Evolutionary conservation across 1,140 invertebrate genomes (phyloP), one percentile per base, ranked within the genome.

Genomic region (Spodoptera litura): DNA sequence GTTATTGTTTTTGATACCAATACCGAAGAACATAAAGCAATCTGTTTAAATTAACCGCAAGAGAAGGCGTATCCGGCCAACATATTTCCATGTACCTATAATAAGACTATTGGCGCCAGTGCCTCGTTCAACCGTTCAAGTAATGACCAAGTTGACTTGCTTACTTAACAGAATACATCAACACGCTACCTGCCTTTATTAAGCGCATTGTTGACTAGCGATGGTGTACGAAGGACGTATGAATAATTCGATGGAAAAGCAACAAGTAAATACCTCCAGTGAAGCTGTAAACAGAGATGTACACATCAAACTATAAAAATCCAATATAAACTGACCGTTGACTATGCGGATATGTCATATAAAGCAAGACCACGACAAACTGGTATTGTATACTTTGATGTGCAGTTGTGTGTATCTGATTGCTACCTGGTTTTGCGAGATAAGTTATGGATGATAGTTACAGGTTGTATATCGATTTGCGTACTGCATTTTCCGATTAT

Each of bases 181-280:
- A 70, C 58, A 81, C 79, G 61, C 70, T 72, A 77, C 81, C 64
- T 79, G 52, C 80, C 51, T 70, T 84, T 68, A 81, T 86, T 85
- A 83, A 53, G 52, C 76, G 56, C 73, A 79, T 79, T 78, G 80
- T 81, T 81, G 77, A 76, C 61, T 81, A 76, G 31, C 44, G 35
- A 76, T 76, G 72, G 20, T 35, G 51, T 71, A 20, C 51, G 62
- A 79, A 81, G 80, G 80, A 74, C 76, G 52, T 12, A 72, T 72
- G 66, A 64, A 80, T 78, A 78, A 77, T 77, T 53, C 52, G 20
- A 49, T 78, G 53, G 66, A 78, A 78, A 71, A 71, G 55, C 15
- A 59, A 51, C 66, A 49, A 62, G 20, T 75, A 74, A 51, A 74
- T 61, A 31, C 25, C 51, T 12, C n/a, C 66, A 70, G 25, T 51